These are phyloP conservation scores for Lasioglossum villosulum DNA, from an alignment of 2,888 invertebrate species.

Conservation along the genomic window DNA sequence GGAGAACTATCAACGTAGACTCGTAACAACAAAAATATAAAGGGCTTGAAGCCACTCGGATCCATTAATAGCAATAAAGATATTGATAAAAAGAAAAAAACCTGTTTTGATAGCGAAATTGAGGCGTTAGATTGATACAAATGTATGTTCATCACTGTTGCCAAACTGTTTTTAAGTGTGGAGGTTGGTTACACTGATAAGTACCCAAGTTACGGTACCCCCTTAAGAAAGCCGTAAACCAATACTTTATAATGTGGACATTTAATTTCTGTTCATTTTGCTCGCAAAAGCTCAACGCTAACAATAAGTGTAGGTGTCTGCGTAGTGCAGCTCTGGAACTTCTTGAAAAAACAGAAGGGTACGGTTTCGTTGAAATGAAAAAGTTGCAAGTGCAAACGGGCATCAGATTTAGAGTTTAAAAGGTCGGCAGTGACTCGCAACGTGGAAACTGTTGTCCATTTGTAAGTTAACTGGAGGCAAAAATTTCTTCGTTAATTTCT, in stretches of 20 bases:
- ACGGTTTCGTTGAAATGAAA: constrained; percentile 29
- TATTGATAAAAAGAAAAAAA: too few species aligned
- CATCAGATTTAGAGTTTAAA: constrained; percentile 34
- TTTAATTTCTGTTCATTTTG: neutral
- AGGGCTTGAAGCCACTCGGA: too few species aligned
- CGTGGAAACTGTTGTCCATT: constrained; percentile 28
- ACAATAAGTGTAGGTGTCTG: constrained; percentile 33
- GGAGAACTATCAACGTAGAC: too few species aligned
- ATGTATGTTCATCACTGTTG: too few species aligned
- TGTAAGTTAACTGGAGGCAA: constrained; percentile 1
- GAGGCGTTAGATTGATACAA: too few species aligned
- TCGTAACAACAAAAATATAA: too few species aligned
- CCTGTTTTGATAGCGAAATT: too few species aligned
- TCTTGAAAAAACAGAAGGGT: neutral
- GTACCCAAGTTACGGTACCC: too few species aligned
- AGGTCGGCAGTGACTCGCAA: neutral
- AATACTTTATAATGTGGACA: neutral
- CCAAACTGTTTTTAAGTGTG: too few species aligned
- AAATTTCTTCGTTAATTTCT: constrained; percentile 36
- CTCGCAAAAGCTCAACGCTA: constrained; percentile 16
- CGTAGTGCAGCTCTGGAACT: constrained; percentile 40
- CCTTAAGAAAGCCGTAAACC: neutral
- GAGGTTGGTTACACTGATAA: too few species aligned
- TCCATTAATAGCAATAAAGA: too few species aligned
- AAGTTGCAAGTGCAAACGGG: constrained; percentile 25